A percentile compares a stretch with the other conserved stretches of the same genome.
phyloP scores from a whole-genome alignment of 2,888 invertebrate genomes.

The Coronaproctus castanopsis region DNA sequence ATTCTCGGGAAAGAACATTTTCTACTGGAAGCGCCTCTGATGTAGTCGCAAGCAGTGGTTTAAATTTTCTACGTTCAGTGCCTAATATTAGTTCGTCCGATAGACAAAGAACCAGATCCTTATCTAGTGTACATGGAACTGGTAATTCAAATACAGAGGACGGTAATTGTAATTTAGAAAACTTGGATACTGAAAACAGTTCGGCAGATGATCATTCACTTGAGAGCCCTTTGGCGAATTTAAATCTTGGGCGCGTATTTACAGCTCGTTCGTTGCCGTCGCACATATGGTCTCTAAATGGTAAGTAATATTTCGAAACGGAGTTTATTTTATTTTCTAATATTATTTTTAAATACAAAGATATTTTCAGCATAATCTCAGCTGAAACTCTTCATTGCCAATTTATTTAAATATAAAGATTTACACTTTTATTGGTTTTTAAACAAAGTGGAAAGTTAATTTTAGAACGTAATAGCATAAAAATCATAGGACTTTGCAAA shows the following conservation, averaged over 20 bases:
- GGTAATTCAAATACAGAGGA: conserved; percentile 34
- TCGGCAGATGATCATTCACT: conserved; percentile 43
- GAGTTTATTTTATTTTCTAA: too few species aligned
- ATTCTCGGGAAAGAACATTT: conserved; percentile 52
- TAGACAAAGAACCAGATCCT: conserved; percentile 58
- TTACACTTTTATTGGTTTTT: too few species aligned
- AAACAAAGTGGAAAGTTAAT: too few species aligned
- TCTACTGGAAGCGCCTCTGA: conserved; percentile 50
- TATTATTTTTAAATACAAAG: too few species aligned
- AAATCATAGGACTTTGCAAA: too few species aligned
- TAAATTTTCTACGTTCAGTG: conserved; percentile 46
- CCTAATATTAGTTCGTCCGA: conserved; percentile 52
- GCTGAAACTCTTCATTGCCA: too few species aligned
- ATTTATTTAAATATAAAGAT: too few species aligned
- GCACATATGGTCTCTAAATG: conserved; percentile 80
- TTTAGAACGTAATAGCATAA: too few species aligned
- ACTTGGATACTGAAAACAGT: conserved; percentile 44
- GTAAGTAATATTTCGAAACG: conserved; percentile 18
- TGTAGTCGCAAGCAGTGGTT: conserved; percentile 37
- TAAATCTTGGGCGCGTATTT: conserved; percentile 56
- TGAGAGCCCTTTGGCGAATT: conserved; percentile 28
- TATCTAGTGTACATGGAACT: conserved; percentile 65
- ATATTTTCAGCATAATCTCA: too few species aligned
- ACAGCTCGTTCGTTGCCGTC: conserved; percentile 67
- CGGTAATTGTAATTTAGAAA: conserved; percentile 40